Evolutionary conservation across 2,797 vertebrate species (phyloP).

Genomic region (Microcaecilia unicolor): DNA sequence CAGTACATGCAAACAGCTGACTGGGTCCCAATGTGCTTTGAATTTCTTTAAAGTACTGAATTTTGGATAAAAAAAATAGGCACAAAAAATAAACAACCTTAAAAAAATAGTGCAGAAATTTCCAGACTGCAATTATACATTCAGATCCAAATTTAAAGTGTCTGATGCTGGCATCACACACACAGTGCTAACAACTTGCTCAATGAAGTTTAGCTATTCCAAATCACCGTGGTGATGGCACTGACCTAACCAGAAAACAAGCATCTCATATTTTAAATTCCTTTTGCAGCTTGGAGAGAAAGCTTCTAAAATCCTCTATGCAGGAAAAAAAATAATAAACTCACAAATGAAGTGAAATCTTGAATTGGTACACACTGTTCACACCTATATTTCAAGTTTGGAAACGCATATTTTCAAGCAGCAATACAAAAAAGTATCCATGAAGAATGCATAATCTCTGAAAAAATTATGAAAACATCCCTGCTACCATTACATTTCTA

Average conservation of each 20-base stretch:
- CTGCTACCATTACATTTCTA: conserved; percentile 95
- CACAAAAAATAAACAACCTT: conserved; percentile 33
- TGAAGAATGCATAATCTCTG: conserved; percentile 93
- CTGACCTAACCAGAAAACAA: conserved; percentile 20
- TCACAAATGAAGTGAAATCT: conserved; percentile 69
- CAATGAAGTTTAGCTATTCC: conserved; percentile 31
- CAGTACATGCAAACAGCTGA: conserved; percentile 5
- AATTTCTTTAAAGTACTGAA: conserved; percentile 45
- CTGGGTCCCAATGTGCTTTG: conserved; percentile 43
- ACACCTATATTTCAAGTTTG: conserved; percentile 88
- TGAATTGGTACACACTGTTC: conserved; percentile 77
- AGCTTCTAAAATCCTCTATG: conserved; percentile 44
- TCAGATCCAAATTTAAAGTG: no score
- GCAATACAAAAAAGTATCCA: conserved; percentile 93
- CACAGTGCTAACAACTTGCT: conserved; percentile 34
- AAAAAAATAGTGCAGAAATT: conserved; percentile 40
- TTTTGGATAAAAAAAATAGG: conserved; percentile 42
- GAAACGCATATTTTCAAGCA: conserved; percentile 95
- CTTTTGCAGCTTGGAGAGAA: conserved; percentile 18
- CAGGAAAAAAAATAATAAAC: conserved; percentile 45
- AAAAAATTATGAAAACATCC: conserved; percentile 98
- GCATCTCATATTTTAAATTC: conserved; percentile 40
- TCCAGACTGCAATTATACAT: no score
- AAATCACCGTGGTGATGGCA: conserved; percentile 29
- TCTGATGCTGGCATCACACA: conserved; percentile 39